Conservation (phyloP, 1,140 invertebrate genomes). For the Platyscapa corneri region DNA sequence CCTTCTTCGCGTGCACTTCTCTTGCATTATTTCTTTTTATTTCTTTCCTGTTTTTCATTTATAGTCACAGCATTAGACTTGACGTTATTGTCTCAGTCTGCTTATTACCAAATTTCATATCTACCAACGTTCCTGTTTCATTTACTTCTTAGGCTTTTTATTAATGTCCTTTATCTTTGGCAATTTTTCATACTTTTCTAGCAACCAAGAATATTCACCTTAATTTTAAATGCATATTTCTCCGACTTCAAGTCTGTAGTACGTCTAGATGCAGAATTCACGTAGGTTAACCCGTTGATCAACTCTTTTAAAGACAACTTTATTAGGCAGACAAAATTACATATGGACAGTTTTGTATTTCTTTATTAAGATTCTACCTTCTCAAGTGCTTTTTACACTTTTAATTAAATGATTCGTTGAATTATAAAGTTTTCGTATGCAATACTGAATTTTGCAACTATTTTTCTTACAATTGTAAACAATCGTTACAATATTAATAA, state of each 20-base stretch:
- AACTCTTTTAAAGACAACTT: conserved; percentile 70
- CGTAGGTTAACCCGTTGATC: conserved; percentile 58
- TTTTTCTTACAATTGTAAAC: no score
- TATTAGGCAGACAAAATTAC: conserved; percentile 70
- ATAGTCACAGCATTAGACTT: conserved; percentile 65
- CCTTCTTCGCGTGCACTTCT: conserved; percentile 52
- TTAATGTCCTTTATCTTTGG: background rate
- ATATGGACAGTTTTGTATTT: conserved; percentile 49
- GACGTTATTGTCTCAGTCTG: conserved; percentile 56
- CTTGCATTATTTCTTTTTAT: conserved; percentile 32
- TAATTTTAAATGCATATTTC: conserved; percentile 62
- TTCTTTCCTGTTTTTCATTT: conserved; percentile 9
- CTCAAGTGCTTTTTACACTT: background rate
- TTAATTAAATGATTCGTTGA: background rate
- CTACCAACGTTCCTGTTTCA: conserved; percentile 72
- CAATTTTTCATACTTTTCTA: background rate
- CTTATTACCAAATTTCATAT: conserved; percentile 70
- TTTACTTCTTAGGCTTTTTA: conserved; percentile 60
- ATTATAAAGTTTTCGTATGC: background rate
- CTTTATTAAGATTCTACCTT: no score
- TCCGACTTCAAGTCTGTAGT: conserved; percentile 52
- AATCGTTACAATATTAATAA: no score
- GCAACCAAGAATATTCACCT: conserved; percentile 65
- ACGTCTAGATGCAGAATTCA: background rate
- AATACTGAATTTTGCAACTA: no score